Percentiles rank a stretch among this genome's conserved stretches.
Evolutionary conservation across 2,113 vertebrate species (phyloP).

Genomic region (Panthera tigris): DNA sequence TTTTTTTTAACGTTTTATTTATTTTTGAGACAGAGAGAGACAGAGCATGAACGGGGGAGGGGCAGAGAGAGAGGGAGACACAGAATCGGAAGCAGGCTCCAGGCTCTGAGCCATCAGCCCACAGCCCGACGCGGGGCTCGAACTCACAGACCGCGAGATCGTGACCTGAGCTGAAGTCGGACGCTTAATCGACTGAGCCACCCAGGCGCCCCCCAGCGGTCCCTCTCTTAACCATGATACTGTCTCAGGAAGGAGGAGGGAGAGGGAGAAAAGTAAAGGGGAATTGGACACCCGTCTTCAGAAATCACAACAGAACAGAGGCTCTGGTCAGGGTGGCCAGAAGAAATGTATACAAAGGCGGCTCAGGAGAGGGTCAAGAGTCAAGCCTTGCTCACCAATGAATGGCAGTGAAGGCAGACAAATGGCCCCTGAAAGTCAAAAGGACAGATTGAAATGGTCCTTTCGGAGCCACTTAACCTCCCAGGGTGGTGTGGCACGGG

Average conservation of each 20-base stretch:
- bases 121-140: too few species aligned
- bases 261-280: neutral
- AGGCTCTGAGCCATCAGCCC: too few species aligned
- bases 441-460: too few species aligned
- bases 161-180: too few species aligned
- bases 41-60: too few species aligned
- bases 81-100: too few species aligned
- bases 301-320: neutral
- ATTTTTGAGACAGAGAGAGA: too few species aligned
- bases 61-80: too few species aligned
- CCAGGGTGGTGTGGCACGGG: neutral
- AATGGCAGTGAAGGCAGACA: neutral
- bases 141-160: too few species aligned
- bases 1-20: too few species aligned
- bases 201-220: neutral
- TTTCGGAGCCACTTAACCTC: neutral
- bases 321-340: neutral
- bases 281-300: rapidly evolving
- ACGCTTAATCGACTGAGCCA: too few species aligned
- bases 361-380: neutral
- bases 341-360: neutral
- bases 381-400: neutral
- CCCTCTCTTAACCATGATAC: neutral
- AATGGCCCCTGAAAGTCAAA: neutral
- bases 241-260: too few species aligned